A percentile compares a stretch with the other conserved stretches of the same genome.
Evolutionary conservation across 2,113 vertebrate genomes (phyloP).

Genomic region (Mus pahari): DNA sequence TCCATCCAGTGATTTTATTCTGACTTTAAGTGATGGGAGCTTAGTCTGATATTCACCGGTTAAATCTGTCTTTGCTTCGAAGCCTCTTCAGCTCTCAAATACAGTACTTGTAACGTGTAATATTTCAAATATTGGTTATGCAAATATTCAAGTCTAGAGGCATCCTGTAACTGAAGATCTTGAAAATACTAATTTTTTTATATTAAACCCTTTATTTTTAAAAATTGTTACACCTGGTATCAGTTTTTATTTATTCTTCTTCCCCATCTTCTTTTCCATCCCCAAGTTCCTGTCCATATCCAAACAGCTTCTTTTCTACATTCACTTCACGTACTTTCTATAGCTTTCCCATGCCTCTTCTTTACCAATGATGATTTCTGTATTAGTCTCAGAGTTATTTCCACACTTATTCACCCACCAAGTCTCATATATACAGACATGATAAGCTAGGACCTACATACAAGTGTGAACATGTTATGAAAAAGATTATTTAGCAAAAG

Average conservation of each 20-base stretch:
- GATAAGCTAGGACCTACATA: too few relatives aligned
- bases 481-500: neutral
- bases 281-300: neutral
- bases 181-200: neutral
- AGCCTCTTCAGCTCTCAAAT: neutral
- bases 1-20: too few relatives aligned
- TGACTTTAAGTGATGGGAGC: neutral
- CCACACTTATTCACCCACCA: neutral
- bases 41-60: neutral
- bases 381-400: neutral
- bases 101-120: neutral
- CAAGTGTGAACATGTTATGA: neutral
- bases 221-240: neutral
- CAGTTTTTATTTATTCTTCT: neutral
- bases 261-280: neutral
- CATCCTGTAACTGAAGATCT: neutral
- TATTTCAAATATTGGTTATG: neutral
- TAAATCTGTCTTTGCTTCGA: neutral
- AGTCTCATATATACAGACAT: neutral
- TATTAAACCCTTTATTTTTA: neutral
- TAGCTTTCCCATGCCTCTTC: neutral
- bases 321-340: neutral
- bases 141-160: neutral
- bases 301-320: neutral
- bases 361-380: neutral